These are phyloP conservation scores for Thyatira batis DNA, from an alignment of 2,888 invertebrate species.

Conservation along the genomic window DNA sequence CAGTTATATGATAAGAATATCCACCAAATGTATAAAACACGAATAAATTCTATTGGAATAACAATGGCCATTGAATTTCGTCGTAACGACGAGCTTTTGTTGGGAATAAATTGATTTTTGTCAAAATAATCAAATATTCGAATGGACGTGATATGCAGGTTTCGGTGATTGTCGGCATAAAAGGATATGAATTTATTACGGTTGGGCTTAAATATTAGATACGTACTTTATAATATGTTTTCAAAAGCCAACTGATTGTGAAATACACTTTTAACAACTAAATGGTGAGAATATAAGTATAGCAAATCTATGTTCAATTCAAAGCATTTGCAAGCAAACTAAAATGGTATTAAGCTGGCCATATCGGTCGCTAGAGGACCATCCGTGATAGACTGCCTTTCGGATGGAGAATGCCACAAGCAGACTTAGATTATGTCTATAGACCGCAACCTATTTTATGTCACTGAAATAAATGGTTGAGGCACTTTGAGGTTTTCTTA, in stretches of 20 bases:
- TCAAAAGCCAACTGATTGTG: neutral
- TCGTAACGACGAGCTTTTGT: slow-evolving; percentile 40
- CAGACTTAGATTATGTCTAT: neutral
- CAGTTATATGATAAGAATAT: slow-evolving; percentile 64
- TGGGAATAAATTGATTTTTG: slow-evolving; percentile 48
- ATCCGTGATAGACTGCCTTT: neutral
- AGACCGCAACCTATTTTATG: neutral
- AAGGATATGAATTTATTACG: neutral
- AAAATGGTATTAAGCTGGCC: neutral
- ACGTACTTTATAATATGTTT: neutral
- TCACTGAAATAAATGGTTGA: neutral
- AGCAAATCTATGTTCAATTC: neutral
- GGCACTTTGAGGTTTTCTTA: too few species aligned
- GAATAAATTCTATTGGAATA: slow-evolving; percentile 49
- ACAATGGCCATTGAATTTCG: slow-evolving; percentile 50
- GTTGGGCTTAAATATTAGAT: neutral
- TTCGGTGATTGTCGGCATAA: slow-evolving; percentile 14
- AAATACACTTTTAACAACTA: neutral
- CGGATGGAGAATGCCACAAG: neutral
- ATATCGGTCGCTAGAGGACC: neutral
- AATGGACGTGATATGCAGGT: slow-evolving; percentile 25
- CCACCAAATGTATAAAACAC: slow-evolving; percentile 51
- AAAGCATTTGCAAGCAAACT: neutral
- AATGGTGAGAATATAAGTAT: neutral
- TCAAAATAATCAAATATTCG: slow-evolving; percentile 10